Evolutionary conservation across 2,888 invertebrate genomes (phyloP), one percentile per base, ranked within the genome.

Genomic region (Malachius bipustulatus): DNA sequence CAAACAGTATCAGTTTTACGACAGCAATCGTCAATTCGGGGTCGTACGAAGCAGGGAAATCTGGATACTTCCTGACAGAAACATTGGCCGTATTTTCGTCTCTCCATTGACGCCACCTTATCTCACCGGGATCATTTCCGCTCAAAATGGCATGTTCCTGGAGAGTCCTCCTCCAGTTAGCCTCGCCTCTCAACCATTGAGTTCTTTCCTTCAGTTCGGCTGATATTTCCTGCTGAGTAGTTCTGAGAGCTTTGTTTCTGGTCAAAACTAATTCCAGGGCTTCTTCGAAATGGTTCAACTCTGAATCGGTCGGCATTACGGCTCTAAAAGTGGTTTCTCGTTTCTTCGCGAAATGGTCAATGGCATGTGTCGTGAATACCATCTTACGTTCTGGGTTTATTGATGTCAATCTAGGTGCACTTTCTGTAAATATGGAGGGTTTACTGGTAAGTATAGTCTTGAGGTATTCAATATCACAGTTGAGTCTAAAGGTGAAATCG

Each of bases 91-190:
- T 52, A 12, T 40, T 31, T 16, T 42, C 43, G 16, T 47, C 46
- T 30, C 50, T 44, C 53, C 53, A 53, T 31, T 53, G 53, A n/a
- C 51, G 41, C 51, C 52, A 52, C 26, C 45, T 41, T 4, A 53
- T 44, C 4, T 31, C 16, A 2, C 40, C 30, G 2, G 52, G 52
- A 39, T 52, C 43, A 30, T 44, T 42, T 8, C 50, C 51, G 14
- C 45, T 35, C 4, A 53, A 40, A 14, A 53, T 52, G 1, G 49
- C 47, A 29, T 47, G 40, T 30, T 53, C 52, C 36, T 52, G 51
- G n/a, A 52, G 34, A 2, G 52, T 51, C 32, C 49, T 35, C 30
- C 46, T 43, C 53, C 53, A 53, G 30, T 52, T 47, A 3, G 47
- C 43, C 35, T 53, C 53, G 27, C 49, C 49, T 14, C 48, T 48